phyloP scores from a whole-genome alignment of 2,888 invertebrate species.

The Patella pellucida region DNA sequence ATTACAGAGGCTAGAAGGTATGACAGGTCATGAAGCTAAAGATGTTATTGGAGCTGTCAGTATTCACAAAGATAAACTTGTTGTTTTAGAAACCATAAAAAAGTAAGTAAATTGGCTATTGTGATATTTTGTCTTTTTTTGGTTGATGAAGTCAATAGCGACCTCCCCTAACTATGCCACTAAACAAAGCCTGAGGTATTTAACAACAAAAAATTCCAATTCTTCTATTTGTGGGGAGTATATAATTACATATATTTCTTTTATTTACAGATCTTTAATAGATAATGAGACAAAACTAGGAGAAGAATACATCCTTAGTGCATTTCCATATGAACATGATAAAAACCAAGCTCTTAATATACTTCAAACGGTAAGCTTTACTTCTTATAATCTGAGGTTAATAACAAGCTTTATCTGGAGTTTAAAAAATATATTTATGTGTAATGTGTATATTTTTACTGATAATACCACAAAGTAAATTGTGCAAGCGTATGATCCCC shows the following conservation, averaged over 20 bases:
- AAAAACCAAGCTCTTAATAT: conserved; percentile 63
- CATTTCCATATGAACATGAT: conserved; percentile 67
- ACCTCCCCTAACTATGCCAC: too few species aligned
- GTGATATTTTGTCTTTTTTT: not conserved
- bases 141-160: too few species aligned
- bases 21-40: conserved; percentile 68
- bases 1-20: conserved; percentile 66
- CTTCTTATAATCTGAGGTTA: too few species aligned
- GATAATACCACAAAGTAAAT: too few species aligned
- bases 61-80: conserved; percentile 68
- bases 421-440: too few species aligned
- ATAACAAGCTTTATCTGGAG: too few species aligned
- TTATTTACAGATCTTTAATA: conserved; percentile 56
- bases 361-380: conserved; percentile 60
- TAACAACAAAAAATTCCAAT: too few species aligned
- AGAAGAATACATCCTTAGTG: conserved; percentile 66
- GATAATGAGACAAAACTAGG: conserved; percentile 67
- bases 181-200: too few species aligned
- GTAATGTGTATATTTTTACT: too few species aligned
- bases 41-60: conserved; percentile 64
- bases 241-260: not conserved
- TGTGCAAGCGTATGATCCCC: too few species aligned
- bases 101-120: conserved; percentile 47
- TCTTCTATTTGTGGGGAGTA: too few species aligned
- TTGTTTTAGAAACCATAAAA: conserved; percentile 67